Evolutionary conservation across 2,113 vertebrate genomes (phyloP), one percentile per base, ranked within the genome.

Genomic region (Sander lucioperca): DNA sequence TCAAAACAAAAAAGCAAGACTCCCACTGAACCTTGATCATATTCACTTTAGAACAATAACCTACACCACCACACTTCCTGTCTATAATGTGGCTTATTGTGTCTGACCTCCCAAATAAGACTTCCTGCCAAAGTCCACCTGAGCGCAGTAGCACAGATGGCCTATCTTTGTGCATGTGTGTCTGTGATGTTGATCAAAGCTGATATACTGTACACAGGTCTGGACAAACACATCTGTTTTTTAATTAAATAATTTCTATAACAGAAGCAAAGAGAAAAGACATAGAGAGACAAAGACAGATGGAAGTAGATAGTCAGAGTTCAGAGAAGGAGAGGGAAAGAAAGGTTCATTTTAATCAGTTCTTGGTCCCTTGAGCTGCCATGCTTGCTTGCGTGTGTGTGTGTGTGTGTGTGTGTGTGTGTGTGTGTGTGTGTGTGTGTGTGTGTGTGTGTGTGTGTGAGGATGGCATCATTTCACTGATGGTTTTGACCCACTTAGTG

Each of bases 111-210:
- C 63, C 10, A 57, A 85, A 88, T 66, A 81, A 81, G 76, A 88
- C 91, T 91, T 93, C 90, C 90, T 91, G 92, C 56, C 75, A 39
- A 36, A 36, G 77, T 88, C 85, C 92, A 93, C 88, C 89, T 88
- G 87, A 82, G 77, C 4, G 63, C 82, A 43, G 48, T 54, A 75
- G 82, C 85, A 74, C 87, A 93, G 77, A 93, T 84, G 91, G 90
- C 62, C 76, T 8, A 65, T 75, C 48, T 72, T 54, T 84, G 83
- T 75, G 53, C 51, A 43, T 68, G 59, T 56, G 65, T 71, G 59
- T 63, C 58, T 72, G 59, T 70, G 81, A 90, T 85, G 89, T 81
- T 92, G 74, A 92, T 90, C 84, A 83, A 83, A 87, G 80, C 80
- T 82, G 87, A 89, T 86, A 75, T 6, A 74, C 70, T 25, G 13